Evolutionary conservation across 1,140 invertebrate genomes (phyloP).

Genomic region (Atopsyche davidsoni): DNA sequence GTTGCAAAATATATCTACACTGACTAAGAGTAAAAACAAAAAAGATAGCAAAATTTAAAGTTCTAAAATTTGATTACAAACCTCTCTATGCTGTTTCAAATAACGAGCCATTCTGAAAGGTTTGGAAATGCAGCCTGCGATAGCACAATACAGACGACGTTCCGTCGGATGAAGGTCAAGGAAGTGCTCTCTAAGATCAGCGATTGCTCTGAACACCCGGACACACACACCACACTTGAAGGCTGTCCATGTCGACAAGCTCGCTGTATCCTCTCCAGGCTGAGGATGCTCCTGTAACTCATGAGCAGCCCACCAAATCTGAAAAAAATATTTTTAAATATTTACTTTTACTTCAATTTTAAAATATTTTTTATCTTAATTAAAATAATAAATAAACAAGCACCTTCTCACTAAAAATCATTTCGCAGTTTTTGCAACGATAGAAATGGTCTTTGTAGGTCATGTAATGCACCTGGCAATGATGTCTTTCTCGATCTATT

Average conservation of each 20-base stretch:
- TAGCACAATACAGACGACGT: slow-evolving; percentile 39
- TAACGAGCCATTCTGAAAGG: slow-evolving; percentile 41
- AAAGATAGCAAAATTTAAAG: too few species aligned
- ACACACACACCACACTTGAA: slow-evolving; percentile 41
- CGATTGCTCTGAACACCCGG: slow-evolving; percentile 32
- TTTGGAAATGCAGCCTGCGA: slow-evolving; percentile 39
- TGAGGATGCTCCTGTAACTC: not conserved
- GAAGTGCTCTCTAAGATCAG: slow-evolving; percentile 40
- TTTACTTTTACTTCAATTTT: not conserved
- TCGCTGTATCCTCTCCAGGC: not conserved
- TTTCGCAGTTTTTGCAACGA: slow-evolving; percentile 38
- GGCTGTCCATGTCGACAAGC: slow-evolving; percentile 4
- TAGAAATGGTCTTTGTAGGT: slow-evolving; percentile 42
- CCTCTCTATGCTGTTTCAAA: slow-evolving; percentile 43
- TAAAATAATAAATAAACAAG: slow-evolving; percentile 2
- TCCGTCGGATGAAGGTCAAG: slow-evolving; percentile 36
- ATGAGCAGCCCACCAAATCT: slow-evolving; percentile 20
- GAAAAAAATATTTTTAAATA: not conserved
- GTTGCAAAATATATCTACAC: too few species aligned
- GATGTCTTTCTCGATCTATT: slow-evolving; percentile 40
- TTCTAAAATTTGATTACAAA: slow-evolving; percentile 23
- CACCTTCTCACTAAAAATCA: slow-evolving; percentile 46
- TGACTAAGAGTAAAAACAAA: too few species aligned
- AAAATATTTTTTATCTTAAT: not conserved
- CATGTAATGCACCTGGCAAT: slow-evolving; percentile 36